Evolutionary conservation across 1,140 invertebrate species (phyloP).

Genomic region (Linepithema humile): DNA sequence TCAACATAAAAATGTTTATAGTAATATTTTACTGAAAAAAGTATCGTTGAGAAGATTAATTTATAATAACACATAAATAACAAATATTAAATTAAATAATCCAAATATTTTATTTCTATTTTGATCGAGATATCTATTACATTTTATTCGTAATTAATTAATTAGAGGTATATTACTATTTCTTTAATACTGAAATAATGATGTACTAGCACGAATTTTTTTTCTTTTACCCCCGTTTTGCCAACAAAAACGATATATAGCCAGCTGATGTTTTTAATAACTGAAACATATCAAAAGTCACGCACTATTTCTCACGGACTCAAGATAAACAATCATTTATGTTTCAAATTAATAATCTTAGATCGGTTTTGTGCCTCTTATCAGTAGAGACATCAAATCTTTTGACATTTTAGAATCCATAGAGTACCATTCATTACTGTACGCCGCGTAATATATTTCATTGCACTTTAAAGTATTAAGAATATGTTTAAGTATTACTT

Average conservation of each 20-base stretch:
- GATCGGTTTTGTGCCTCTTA: constrained; percentile 2
- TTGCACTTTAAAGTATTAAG: background rate
- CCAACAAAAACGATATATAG: constrained; percentile 31
- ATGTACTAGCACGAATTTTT: background rate
- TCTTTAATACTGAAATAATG: background rate
- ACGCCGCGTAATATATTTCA: background rate
- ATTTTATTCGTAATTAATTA: background rate
- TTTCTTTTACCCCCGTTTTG: background rate
- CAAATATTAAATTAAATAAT: background rate
- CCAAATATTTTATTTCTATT: too few species aligned
- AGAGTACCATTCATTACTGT: background rate
- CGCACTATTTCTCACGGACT: background rate
- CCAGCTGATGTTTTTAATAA: constrained; percentile 18
- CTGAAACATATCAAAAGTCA: constrained; percentile 1
- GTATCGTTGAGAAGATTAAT: background rate
- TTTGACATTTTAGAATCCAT: background rate
- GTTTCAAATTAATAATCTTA: background rate
- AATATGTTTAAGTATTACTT: too few species aligned
- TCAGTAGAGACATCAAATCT: background rate
- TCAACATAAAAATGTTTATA: background rate
- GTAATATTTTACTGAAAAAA: too few species aligned
- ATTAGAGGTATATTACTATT: background rate
- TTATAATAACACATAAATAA: too few species aligned
- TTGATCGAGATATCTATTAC: background rate
- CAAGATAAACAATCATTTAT: background rate